A percentile compares a stretch with the other conserved stretches of the same genome.
phyloP scores from a whole-genome alignment of 2,888 invertebrate genomes.

The Drosophila quinaria region DNA sequence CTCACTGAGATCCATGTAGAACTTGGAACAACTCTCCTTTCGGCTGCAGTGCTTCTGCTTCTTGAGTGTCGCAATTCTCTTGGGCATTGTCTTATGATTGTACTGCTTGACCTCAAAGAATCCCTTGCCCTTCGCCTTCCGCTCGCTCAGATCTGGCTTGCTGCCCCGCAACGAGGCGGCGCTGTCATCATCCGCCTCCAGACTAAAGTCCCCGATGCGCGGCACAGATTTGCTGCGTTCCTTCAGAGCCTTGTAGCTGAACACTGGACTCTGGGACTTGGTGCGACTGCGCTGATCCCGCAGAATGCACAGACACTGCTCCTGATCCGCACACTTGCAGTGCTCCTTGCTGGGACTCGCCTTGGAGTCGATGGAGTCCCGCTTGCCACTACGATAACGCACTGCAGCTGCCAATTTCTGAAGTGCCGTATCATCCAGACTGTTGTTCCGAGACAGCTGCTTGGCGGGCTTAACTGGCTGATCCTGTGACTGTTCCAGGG shows the following conservation, averaged over 20 bases:
- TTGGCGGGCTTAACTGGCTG: constrained; percentile 50
- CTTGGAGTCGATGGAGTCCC: constrained; percentile 34
- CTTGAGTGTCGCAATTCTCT: constrained; percentile 90
- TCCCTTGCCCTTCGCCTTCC: constrained; percentile 82
- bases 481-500: constrained; percentile 58
- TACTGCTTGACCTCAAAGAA: constrained; percentile 88
- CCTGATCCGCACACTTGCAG: constrained; percentile 47
- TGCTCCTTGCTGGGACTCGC: constrained; percentile 26
- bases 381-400: constrained; percentile 56
- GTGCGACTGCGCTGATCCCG: constrained; percentile 62
- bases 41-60: constrained; percentile 88
- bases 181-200: constrained; percentile 66
- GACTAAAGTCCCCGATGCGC: constrained; percentile 76
- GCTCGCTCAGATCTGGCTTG: constrained; percentile 75
- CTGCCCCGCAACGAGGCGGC: constrained; percentile 67
- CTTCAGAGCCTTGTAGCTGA: constrained; percentile 78
- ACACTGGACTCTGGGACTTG: constrained; percentile 71
- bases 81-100: constrained; percentile 90
- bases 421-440: constrained; percentile 82
- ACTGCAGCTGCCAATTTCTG: constrained; percentile 71
- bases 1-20: constrained; percentile 90
- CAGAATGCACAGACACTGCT: constrained; percentile 65
- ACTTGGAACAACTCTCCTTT: constrained; percentile 88
- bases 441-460: constrained; percentile 70
- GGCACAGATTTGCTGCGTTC: constrained; percentile 85